Evolutionary conservation across 1,140 invertebrate genomes (phyloP), one percentile per base, ranked within the genome.

Genomic region (Diuraphis noxia): DNA sequence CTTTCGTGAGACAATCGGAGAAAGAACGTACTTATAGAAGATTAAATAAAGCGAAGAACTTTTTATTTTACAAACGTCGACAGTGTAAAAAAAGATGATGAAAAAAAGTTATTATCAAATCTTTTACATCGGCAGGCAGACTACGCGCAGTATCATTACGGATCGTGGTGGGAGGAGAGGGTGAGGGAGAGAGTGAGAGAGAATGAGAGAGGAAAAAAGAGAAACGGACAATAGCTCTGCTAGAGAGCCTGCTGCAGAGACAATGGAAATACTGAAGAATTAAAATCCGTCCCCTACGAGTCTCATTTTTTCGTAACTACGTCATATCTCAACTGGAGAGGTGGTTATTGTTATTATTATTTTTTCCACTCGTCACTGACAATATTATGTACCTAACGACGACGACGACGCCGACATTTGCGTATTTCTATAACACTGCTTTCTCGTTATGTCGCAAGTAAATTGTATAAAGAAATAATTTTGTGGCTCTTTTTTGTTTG

Each of bases 51-150:
- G 30, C 30, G n/a, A 72, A 72, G n/a, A 38, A 30, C 40, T 82
- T 82, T 82, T 82, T 82, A 41, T 82, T 82, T n/a, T 82, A 41
- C 81, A 82, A 82, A 82, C 40, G 81, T 82, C 40, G 38, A 82
- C 13, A 82, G 40, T 40, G 36, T 30, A 82, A 82, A 82, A 40
- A 82, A 82, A 82, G 23, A 25, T 30, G 21, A 40, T 25, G 38
- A 82, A 40, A 63, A 63, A 81, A 82, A 82, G 79, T 82, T 82
- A 82, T 82, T 82, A 82, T 82, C 36, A 38, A 82, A 82, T 82
- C 38, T 82, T 82, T 72, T 72, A 72, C 56, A 82, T 82, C 79
- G 36, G 38, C 79, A 40, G 25, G 10, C 79, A 72, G 56, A 63
- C 4, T n/a, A 19, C 56, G 30, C 56, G 30, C 30, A 13, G 56